Percentiles rank a stretch among this genome's conserved stretches.
phyloP scores from a whole-genome alignment of 2,797 vertebrate species.

The Mycteria americana region DNA sequence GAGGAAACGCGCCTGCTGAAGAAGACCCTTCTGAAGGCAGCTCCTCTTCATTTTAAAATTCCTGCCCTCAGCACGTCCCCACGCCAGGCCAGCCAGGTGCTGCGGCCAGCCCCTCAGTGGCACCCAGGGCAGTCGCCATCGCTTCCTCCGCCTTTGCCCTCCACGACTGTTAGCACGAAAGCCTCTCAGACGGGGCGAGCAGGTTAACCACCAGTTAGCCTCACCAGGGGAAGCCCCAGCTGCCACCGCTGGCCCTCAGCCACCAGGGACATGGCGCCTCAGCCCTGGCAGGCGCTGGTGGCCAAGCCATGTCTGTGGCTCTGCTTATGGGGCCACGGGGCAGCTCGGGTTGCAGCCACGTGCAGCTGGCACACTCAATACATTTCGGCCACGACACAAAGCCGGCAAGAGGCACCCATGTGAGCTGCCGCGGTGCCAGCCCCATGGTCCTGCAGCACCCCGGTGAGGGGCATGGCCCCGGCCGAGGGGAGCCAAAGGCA shows the following conservation, averaged over 20 bases:
- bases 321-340: no score
- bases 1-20: background rate
- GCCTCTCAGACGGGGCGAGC: fast-evolving
- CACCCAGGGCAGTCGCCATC: background rate
- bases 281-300: background rate
- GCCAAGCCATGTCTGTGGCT: background rate
- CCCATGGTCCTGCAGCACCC: background rate
- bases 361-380: fast-evolving
- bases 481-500: fast-evolving
- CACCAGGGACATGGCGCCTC: fast-evolving
- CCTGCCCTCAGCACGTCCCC: background rate
- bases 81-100: background rate
- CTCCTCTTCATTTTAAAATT: background rate
- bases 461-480: fast-evolving
- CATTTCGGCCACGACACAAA: fast-evolving
- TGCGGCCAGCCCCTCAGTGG: fast-evolving
- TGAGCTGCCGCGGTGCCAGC: fast-evolving
- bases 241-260: fast-evolving
- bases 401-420: fast-evolving
- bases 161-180: fast-evolving
- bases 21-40: background rate
- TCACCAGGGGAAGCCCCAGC: background rate
- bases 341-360: background rate
- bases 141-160: background rate
- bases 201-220: fast-evolving